Base-by-base conservation (phyloP, 2,797 vertebrate genomes). In the Tadarida brasiliensis region DNA sequence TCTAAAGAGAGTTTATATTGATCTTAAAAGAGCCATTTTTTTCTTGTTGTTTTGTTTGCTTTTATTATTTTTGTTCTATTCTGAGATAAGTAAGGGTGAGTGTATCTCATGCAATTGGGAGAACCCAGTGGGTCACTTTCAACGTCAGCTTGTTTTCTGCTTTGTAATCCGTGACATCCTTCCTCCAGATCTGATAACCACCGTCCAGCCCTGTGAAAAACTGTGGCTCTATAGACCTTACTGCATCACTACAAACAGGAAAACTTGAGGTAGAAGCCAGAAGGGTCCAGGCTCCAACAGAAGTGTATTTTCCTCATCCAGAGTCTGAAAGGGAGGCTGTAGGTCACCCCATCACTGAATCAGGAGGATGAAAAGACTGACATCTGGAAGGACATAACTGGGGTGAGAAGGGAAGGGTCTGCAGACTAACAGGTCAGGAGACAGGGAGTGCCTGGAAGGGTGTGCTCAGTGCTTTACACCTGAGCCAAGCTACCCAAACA, bases 401-500 rank as follows among this genome's bases (percentile, higher is more conserved):
- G 12, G 83, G 39, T 19, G 49, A 84, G 56, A 65, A 33, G 35
- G 67, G 74, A 78, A n/a, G 39, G 10, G 39, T 76, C 71, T 83
- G 61, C n/a, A 51, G 86, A 70, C 85, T 17, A 39, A 73, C 83
- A 26, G 65, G 57, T 24, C 35, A 1, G 35, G 70, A 39, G 88
- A 56, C 71, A 57, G 35, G 67, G n/a, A 85, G 61, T 61, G 35
- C 67, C 91, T 74, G 51, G 88, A 63, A 88, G 73, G 82, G 22
- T 63, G 59, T 82, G 59, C 35, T 82, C 61, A 28, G 2, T 63
- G 70, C 63, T 73, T 87, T 17, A 54, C 28, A 68, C 78, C 86
- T 73, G 63, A 87, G 85, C 89, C 85, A 86, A 67, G 76, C 8
- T 22, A 68, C 74, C 56, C 30, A 14, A 83, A 78, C 70, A 89